A percentile compares a stretch with the other conserved stretches of the same genome.
These are phyloP conservation scores for Montipora capitata DNA, from an alignment of 92 coral and sea anemone species.

Conservation along the genomic window DNA sequence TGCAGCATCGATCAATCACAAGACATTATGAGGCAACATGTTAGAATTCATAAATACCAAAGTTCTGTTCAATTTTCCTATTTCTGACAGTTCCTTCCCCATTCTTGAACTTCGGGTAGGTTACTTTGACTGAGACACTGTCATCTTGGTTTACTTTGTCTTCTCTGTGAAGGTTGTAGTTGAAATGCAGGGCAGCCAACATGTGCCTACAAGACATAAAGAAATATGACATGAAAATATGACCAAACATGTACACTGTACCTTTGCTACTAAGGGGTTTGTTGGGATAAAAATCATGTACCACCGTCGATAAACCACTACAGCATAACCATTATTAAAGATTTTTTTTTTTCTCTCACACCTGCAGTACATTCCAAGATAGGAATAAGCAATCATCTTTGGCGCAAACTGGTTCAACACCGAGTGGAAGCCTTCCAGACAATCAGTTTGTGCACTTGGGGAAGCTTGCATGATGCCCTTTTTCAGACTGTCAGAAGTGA, in stretches of 20 bases:
- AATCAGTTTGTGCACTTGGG: constrained; percentile 11
- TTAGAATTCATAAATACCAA: background rate
- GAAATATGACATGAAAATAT: background rate
- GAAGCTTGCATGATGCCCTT: background rate
- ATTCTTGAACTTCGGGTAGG: background rate
- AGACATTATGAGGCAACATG: too few species aligned
- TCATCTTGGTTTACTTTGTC: background rate
- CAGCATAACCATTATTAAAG: background rate
- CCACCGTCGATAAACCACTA: background rate
- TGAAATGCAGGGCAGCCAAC: background rate
- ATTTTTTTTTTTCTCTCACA: background rate
- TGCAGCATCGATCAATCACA: background rate
- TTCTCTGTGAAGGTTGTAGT: background rate
- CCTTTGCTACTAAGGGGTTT: too few species aligned
- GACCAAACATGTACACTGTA: background rate
- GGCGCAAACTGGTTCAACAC: background rate
- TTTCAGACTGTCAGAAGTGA: background rate
- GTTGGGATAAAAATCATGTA: background rate
- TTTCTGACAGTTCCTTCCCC: background rate
- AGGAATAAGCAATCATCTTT: background rate
- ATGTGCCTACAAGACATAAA: background rate
- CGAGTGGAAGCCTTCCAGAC: background rate
- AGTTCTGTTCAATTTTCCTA: background rate
- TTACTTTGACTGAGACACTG: background rate
- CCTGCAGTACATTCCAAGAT: constrained; percentile 15